A percentile compares a stretch with the other conserved stretches of the same genome.
Conservation (phyloP, 2,113 vertebrate species). For the Phalacrocorax aristotelis region DNA sequence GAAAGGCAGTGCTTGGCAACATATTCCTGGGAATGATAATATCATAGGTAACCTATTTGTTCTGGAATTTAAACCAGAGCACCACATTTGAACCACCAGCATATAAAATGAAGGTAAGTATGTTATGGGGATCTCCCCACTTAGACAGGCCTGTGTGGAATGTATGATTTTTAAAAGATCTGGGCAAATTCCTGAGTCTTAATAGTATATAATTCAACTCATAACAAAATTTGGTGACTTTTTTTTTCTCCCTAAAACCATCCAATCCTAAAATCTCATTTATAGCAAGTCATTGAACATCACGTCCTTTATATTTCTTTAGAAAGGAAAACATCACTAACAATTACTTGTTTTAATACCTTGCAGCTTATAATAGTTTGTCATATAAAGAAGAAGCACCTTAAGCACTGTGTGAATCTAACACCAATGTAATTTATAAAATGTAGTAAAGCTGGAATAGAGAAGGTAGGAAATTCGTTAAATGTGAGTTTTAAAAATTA, state of each 20-base stretch:
- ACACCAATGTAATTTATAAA: background rate
- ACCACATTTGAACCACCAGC: background rate
- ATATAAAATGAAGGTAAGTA: background rate
- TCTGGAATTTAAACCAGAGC: background rate
- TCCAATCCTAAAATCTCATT: background rate
- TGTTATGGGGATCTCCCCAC: background rate
- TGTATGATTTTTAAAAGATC: background rate
- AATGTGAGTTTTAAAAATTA: background rate
- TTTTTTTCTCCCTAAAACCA: background rate
- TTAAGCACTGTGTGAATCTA: background rate
- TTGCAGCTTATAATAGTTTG: background rate
- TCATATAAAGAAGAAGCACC: background rate
- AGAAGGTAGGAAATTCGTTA: background rate
- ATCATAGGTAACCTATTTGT: conserved; percentile 53
- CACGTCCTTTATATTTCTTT: background rate
- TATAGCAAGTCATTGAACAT: background rate
- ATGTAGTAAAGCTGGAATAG: background rate
- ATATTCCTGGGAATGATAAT: background rate
- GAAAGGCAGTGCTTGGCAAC: background rate
- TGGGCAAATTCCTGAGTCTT: background rate
- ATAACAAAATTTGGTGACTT: background rate
- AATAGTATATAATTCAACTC: background rate
- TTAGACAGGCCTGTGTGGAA: background rate
- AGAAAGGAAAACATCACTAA: background rate
- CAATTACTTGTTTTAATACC: background rate